Evolutionary conservation across 35 echinoderm and acorn worm species (phyloP), one percentile per base, ranked within the genome.

Genomic region (Ptychodera flava): DNA sequence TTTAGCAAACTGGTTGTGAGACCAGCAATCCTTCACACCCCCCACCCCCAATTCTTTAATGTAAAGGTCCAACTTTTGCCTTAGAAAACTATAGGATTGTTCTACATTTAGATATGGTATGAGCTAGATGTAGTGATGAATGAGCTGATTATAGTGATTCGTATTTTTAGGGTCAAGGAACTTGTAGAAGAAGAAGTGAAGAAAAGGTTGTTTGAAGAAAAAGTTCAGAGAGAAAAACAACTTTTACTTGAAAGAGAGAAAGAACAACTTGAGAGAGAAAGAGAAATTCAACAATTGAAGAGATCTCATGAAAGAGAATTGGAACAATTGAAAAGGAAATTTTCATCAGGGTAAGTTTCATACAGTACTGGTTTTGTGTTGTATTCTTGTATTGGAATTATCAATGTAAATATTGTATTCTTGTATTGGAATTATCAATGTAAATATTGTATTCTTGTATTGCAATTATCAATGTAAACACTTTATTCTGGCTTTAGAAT

Each of bases 151-250:
- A n/a, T n/a, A n/a, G n/a, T n/a, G n/a, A n/a, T n/a, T n/a, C n/a
- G n/a, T n/a, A 31, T 32, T 76, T 80, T 31, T 76, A 99, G 96
- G 82, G 92, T 99, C 87, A 91, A 94, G 35, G 80, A 86, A 75
- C 81, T 94, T 36, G 88, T 99, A 1, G 96, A 99, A 88, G 96
- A 99, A 53, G 87, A 94, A 83, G 96, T 99, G 0, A 94, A 99
- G 76, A 86, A 92, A 78, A 88, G 93, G 16, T 85, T 99, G 36
- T 85, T 87, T 33, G 93, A 99, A 78, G 96, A 99, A 32, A 35
- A 86, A 16, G 94, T 88, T 77, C 85, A 90, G 77, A 76, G 93
- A 31, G 87, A 99, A 85, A 94, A 94, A 36, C 83, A 78, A 29
- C 37, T 88, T 22, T 78, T 52, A 15, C 34, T 79, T 31, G 82